A percentile compares a stretch with the other conserved stretches of the same genome.
Evolutionary conservation across 2,888 invertebrate genomes (phyloP).

Genomic region (Tenthredo livida): DNA sequence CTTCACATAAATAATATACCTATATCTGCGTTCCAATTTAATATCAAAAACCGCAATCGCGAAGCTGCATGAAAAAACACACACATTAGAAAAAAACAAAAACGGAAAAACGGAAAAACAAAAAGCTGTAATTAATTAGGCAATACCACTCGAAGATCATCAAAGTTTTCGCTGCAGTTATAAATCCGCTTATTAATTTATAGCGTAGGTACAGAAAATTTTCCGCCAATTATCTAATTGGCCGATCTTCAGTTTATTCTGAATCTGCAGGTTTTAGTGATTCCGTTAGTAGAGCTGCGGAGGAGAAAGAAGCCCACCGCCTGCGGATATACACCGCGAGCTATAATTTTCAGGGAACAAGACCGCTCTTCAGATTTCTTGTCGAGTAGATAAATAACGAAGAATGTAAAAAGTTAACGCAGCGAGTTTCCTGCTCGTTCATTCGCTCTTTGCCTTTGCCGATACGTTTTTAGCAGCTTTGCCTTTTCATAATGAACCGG

Average conservation of each 20-base stretch:
- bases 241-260: background rate
- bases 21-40: background rate
- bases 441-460: constrained; percentile 17
- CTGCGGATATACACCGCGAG: background rate
- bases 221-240: background rate
- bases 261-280: background rate
- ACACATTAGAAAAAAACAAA: background rate
- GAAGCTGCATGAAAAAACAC: background rate
- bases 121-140: background rate
- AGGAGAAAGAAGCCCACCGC: background rate
- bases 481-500: background rate
- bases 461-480: constrained; percentile 24
- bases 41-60: background rate
- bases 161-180: background rate
- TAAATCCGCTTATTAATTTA: background rate
- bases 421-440: constrained; percentile 16
- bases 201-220: background rate
- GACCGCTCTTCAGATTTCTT: constrained; percentile 31
- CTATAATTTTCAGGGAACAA: background rate
- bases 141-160: background rate
- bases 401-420: constrained; percentile 18
- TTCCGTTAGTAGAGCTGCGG: background rate
- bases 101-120: background rate
- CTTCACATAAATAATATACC: background rate
- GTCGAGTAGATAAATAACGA: background rate